Percentiles rank a stretch among this genome's conserved stretches.
phyloP scores from a whole-genome alignment of 2,888 invertebrate genomes.

The Drosophila prostipennis region DNA sequence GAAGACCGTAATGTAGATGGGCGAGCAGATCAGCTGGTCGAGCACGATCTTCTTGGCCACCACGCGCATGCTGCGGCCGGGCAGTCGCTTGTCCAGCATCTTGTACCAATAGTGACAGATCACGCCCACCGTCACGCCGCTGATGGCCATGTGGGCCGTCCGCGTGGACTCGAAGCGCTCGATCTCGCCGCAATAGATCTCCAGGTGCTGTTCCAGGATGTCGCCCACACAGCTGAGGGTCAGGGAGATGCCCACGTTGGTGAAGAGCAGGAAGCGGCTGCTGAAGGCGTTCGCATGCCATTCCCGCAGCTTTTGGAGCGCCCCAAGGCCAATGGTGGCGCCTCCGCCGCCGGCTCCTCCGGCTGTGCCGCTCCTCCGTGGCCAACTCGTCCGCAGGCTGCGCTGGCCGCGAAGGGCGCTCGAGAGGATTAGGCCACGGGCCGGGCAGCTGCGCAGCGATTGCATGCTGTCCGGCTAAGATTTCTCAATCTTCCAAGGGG shows the following conservation, averaged over 20 bases:
- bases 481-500: constrained; percentile 3
- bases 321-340: background rate
- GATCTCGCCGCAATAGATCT: constrained; percentile 86
- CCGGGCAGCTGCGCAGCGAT: constrained; percentile 35
- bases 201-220: constrained; percentile 91
- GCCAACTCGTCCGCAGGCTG: constrained; percentile 22
- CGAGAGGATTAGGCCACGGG: constrained; percentile 32
- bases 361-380: constrained; percentile 3
- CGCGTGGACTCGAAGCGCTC: constrained; percentile 86
- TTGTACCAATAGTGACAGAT: constrained; percentile 95
- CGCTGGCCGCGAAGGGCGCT: constrained; percentile 23
- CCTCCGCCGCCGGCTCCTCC: constrained; percentile 2
- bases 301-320: constrained; percentile 63
- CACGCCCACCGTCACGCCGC: constrained; percentile 91
- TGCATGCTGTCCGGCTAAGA: constrained; percentile 45
- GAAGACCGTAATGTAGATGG: constrained; percentile 90
- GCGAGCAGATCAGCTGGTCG: constrained; percentile 94
- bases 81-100: constrained; percentile 89
- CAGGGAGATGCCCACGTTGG: constrained; percentile 92
- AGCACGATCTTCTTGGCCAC: constrained; percentile 91
- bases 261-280: constrained; percentile 89
- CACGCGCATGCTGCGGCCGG: constrained; percentile 88
- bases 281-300: constrained; percentile 85
- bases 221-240: constrained; percentile 92
- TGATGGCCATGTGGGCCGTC: constrained; percentile 90